These are phyloP conservation scores for Ceyx cyanopectus DNA, from an alignment of 2,113 vertebrate genomes.

Conservation along the genomic window DNA sequence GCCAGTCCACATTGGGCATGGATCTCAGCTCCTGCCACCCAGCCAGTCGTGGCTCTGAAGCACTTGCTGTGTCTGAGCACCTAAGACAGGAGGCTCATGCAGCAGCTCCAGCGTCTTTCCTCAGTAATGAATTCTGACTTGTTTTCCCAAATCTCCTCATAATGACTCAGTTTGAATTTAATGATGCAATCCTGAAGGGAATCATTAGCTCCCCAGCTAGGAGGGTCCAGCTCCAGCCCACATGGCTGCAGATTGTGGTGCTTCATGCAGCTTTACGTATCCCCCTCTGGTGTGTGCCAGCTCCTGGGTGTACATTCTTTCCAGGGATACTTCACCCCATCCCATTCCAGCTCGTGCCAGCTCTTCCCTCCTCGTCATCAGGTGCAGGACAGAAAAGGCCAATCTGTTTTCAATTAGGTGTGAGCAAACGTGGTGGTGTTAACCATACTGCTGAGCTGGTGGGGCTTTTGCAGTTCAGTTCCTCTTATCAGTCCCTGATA, in stretches of 20 bases:
- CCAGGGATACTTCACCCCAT: constrained; percentile 42
- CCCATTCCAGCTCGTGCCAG: background rate
- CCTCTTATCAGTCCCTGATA: background rate
- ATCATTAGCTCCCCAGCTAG: constrained; percentile 48
- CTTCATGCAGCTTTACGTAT: background rate
- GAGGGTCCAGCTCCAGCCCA: constrained; percentile 45
- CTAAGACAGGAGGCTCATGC: background rate
- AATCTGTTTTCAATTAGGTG: constrained; percentile 49
- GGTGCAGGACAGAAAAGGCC: background rate
- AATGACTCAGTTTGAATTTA: constrained; percentile 71
- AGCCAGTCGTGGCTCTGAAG: fast-evolving
- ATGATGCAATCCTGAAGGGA: constrained; percentile 70
- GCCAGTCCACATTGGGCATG: fast-evolving
- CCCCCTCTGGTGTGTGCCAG: background rate
- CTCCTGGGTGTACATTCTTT: constrained; percentile 39
- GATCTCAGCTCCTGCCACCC: background rate
- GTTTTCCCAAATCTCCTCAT: constrained; percentile 60
- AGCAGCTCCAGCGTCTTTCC: background rate
- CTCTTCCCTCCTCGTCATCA: background rate
- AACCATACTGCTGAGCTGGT: background rate
- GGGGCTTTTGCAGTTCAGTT: background rate
- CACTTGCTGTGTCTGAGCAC: background rate
- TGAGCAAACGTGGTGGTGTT: background rate
- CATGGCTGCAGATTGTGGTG: background rate
- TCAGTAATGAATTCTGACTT: constrained; percentile 59